Evolutionary conservation across 2,797 vertebrate species (phyloP).

Genomic region (Nannoperca obscura): DNA sequence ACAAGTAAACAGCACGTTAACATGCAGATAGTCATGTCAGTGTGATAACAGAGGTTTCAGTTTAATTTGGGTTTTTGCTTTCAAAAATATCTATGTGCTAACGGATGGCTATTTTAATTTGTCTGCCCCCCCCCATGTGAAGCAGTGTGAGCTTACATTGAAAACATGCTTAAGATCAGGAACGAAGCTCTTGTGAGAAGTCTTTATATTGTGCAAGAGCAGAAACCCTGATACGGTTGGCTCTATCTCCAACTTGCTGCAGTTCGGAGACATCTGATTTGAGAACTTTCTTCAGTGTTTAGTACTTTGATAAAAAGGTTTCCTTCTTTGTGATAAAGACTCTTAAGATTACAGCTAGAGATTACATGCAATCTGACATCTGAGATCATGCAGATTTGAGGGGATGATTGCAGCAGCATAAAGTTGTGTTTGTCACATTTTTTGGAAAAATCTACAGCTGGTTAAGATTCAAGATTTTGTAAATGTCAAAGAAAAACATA

Average conservation of each 20-base stretch:
- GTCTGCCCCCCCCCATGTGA: constrained; percentile 13
- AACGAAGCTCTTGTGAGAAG: neutral
- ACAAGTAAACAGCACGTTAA: neutral
- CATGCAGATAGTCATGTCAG: neutral
- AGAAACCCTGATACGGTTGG: constrained; percentile 9
- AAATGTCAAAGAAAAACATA: neutral
- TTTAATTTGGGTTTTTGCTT: constrained; percentile 22
- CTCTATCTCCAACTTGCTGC: constrained; percentile 34
- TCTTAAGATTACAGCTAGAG: neutral
- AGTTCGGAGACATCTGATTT: constrained; percentile 44
- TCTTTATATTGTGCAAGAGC: constrained; percentile 56
- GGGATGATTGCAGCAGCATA: neutral
- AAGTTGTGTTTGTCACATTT: neutral
- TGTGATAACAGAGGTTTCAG: constrained; percentile 9
- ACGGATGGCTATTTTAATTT: constrained; percentile 48
- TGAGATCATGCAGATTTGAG: constrained; percentile 27
- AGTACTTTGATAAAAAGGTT: constrained; percentile 39
- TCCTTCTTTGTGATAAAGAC: constrained; percentile 44
- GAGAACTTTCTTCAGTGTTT: neutral
- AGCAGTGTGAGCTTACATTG: neutral
- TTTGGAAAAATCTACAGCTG: neutral
- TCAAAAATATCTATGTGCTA: constrained; percentile 32
- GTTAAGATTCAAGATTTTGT: neutral
- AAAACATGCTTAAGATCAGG: constrained; percentile 16
- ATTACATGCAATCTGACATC: constrained; percentile 8